Conservation (phyloP, 2,113 vertebrate genomes). For the Oryzias javanicus region DNA sequence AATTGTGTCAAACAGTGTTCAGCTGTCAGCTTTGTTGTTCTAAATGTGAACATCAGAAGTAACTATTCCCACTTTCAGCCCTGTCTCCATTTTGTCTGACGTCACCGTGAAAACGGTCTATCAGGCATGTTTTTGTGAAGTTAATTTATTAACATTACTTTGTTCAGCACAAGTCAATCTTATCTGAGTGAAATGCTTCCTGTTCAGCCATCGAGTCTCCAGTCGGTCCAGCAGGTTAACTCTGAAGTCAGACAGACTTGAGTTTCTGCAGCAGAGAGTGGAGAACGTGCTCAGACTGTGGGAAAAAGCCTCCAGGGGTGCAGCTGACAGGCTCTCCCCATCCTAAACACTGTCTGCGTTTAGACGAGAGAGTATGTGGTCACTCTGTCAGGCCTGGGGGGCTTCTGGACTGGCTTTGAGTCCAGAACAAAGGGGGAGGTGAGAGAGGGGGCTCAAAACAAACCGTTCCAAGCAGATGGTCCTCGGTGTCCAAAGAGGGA, state of each 20-base stretch:
- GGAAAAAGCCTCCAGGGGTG: neutral
- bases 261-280: too few species aligned
- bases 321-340: neutral
- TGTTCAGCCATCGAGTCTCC: too few species aligned
- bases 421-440: neutral
- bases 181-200: too few species aligned
- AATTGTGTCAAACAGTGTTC: too few species aligned
- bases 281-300: neutral
- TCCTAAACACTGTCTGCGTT: neutral
- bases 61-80: too few species aligned
- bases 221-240: too few species aligned
- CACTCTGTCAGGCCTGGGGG: constrained; percentile 14
- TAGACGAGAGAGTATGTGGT: constrained; percentile 31
- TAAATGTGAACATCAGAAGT: too few species aligned
- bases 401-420: neutral
- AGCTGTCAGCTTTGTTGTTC: too few species aligned
- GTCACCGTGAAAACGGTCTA: neutral
- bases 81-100: too few species aligned
- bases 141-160: neutral
- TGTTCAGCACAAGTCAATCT: neutral
- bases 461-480: constrained; percentile 72
- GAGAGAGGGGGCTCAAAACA: constrained; percentile 11
- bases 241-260: too few species aligned
- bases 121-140: neutral
- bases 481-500: constrained; percentile 62